Conservation (phyloP, 2,797 vertebrate genomes). For the Chanos chanos region DNA sequence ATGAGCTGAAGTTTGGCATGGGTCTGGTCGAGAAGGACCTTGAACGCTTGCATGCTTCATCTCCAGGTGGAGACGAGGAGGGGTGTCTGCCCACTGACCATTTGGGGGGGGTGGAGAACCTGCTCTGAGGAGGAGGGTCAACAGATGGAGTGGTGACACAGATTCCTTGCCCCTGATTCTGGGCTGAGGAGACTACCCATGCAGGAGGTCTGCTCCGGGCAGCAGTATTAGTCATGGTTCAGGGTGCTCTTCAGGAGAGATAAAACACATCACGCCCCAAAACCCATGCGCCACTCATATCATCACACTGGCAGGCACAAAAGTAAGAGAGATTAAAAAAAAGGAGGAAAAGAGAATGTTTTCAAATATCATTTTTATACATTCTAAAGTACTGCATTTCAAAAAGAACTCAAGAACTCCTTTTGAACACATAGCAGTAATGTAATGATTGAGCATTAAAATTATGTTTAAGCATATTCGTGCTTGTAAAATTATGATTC, state of each 20-base stretch:
- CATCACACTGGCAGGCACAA: constrained; percentile 5
- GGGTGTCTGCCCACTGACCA: constrained; percentile 20
- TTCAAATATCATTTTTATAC: too few species aligned
- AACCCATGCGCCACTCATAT: constrained; percentile 2
- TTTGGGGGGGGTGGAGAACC: constrained; percentile 33
- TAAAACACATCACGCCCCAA: constrained; percentile 21
- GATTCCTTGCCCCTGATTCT: constrained; percentile 34
- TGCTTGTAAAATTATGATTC: too few species aligned
- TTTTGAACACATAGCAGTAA: too few species aligned
- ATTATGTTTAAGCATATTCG: too few species aligned
- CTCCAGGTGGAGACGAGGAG: constrained; percentile 43
- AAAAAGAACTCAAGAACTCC: too few species aligned
- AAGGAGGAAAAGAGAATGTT: too few species aligned
- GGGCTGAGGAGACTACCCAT: constrained; percentile 24
- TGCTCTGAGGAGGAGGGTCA: constrained; percentile 41
- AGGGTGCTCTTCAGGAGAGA: constrained; percentile 23
- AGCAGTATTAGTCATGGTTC: constrained; percentile 44
- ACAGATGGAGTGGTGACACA: constrained; percentile 46
- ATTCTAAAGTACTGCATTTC: too few species aligned
- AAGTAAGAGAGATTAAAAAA: neutral
- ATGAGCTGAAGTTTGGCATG: too few species aligned
- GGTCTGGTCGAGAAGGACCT: constrained; percentile 32
- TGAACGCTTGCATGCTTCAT: constrained; percentile 19
- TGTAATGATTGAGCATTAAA: too few species aligned
- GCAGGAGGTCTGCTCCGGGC: constrained; percentile 18